phyloP scores from a whole-genome alignment of 2,888 invertebrate genomes.

The Diarsia dahlii region DNA sequence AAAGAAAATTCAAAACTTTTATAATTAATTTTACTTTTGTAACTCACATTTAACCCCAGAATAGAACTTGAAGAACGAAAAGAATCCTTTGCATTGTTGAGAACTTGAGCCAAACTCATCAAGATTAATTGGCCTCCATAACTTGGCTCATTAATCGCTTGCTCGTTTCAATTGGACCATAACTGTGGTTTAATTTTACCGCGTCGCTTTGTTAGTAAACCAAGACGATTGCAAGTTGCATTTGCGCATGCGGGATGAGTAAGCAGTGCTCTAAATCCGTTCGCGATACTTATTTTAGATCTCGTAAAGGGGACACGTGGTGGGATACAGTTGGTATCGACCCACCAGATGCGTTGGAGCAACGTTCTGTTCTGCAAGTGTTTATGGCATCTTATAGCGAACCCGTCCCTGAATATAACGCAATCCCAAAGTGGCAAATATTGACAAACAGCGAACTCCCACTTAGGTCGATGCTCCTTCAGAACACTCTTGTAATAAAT shows the following conservation, averaged over 20 bases:
- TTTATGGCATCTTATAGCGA: conserved; percentile 10
- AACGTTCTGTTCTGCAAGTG: conserved; percentile 26
- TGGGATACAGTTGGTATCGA: conserved; percentile 35
- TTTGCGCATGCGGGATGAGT: conserved; percentile 80
- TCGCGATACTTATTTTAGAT: conserved; percentile 75
- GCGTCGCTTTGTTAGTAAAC: conserved; percentile 77
- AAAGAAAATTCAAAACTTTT: not conserved
- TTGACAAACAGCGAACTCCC: conserved; percentile 17
- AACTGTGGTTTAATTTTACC: conserved; percentile 78
- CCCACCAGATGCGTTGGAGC: conserved; percentile 40
- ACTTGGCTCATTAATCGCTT: conserved; percentile 47
- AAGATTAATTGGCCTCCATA: conserved; percentile 27
- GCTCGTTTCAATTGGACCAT: conserved; percentile 64
- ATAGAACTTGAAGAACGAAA: not conserved
- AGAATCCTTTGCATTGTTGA: conserved; percentile 1
- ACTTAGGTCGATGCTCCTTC: conserved; percentile 8
- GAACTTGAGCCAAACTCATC: conserved; percentile 18
- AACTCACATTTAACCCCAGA: not conserved
- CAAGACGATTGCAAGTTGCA: conserved; percentile 72
- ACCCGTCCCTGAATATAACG: not conserved
- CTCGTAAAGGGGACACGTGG: conserved; percentile 72
- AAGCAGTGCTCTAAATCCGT: conserved; percentile 76
- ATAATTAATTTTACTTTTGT: conserved; percentile 7
- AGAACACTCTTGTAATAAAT: conserved; percentile 4
- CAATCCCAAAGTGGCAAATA: conserved; percentile 14